A percentile compares a stretch with the other conserved stretches of the same genome.
These are phyloP conservation scores for Nibea albiflora DNA, from an alignment of 2,113 vertebrate genomes.

Conservation along the genomic window DNA sequence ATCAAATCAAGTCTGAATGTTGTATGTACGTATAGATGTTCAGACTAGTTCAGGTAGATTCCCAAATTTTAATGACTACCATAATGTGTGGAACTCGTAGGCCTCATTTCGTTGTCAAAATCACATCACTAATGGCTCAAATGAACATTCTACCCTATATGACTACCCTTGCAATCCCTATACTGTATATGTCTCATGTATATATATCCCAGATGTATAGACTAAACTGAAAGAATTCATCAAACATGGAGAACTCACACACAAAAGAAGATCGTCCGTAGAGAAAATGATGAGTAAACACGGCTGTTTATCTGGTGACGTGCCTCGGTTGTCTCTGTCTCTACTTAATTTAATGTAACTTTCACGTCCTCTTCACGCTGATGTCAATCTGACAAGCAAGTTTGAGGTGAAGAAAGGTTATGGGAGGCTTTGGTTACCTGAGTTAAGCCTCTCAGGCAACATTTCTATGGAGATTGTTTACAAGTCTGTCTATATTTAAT, in stretches of 20 bases:
- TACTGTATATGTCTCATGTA: no score
- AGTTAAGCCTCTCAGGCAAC: background rate
- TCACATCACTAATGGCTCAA: background rate
- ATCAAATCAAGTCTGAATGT: no score
- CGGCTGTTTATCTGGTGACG: background rate
- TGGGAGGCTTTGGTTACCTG: background rate
- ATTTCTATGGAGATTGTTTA: background rate
- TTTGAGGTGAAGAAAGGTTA: background rate
- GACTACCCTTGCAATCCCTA: no score
- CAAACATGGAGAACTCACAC: background rate
- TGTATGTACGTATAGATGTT: no score
- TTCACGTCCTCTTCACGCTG: background rate
- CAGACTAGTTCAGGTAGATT: no score
- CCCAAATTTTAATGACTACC: no score
- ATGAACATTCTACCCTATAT: background rate
- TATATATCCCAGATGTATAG: no score
- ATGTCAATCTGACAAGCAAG: background rate
- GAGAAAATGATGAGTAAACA: background rate
- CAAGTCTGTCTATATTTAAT: no score
- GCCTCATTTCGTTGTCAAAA: background rate
- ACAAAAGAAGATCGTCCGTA: background rate
- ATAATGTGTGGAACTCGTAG: background rate
- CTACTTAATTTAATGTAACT: background rate
- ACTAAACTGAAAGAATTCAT: no score
- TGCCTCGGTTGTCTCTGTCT: background rate